Evolutionary conservation across 2,797 vertebrate genomes (phyloP).

Genomic region (Cynopterus sphinx): DNA sequence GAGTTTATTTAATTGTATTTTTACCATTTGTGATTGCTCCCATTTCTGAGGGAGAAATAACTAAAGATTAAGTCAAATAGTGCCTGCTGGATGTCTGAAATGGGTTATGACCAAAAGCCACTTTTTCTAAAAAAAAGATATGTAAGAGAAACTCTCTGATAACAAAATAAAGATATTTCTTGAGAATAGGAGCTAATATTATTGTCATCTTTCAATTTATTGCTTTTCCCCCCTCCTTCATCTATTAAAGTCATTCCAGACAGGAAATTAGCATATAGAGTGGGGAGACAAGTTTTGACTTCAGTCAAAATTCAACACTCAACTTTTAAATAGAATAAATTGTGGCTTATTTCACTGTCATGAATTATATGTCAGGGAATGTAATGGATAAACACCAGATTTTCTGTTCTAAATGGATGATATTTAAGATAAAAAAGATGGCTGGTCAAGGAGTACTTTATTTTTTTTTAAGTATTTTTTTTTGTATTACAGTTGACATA

Average conservation of each 20-base stretch:
- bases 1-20: background rate
- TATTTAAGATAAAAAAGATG: background rate
- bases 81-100: background rate
- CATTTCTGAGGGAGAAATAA: background rate
- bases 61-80: background rate
- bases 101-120: background rate
- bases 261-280: background rate
- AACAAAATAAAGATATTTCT: background rate
- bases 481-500: no score
- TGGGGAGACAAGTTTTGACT: constrained; percentile 5
- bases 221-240: background rate
- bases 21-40: background rate
- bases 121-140: background rate
- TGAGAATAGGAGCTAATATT: background rate
- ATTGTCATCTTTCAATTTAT: constrained; percentile 31
- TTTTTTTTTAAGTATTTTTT: no score
- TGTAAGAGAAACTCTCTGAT: background rate
- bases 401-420: constrained; percentile 10
- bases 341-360: background rate
- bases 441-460: background rate
- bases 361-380: constrained; percentile 9
- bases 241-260: background rate
- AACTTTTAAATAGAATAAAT: constrained; percentile 16
- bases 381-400: background rate
- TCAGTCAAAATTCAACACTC: background rate